Conservation (phyloP, 2,797 vertebrate species). For the Babyrousa celebensis region DNA sequence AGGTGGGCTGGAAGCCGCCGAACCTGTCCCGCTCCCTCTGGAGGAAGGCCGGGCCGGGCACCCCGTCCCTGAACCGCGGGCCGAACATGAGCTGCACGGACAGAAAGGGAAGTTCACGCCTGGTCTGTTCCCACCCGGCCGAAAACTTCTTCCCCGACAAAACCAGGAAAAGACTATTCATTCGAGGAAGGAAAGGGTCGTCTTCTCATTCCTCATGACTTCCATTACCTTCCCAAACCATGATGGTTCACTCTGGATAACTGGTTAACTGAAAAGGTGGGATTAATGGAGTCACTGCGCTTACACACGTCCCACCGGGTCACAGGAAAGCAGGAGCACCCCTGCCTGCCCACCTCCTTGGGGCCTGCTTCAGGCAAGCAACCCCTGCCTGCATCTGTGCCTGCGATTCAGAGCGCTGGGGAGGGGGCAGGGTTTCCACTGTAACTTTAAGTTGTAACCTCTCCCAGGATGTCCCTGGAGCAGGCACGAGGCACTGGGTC, state of each 20-base stretch:
- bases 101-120: background rate
- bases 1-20: slow-evolving; percentile 96
- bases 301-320: background rate
- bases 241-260: background rate
- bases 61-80: slow-evolving; percentile 93
- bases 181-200: background rate
- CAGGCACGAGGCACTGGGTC: background rate
- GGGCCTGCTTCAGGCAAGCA: background rate
- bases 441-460: background rate
- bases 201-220: background rate
- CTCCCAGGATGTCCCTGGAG: background rate
- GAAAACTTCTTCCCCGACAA: background rate
- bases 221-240: background rate
- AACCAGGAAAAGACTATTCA: background rate
- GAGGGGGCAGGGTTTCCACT: background rate
- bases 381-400: too few relatives aligned
- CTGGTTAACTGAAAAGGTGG: background rate
- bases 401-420: background rate
- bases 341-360: background rate
- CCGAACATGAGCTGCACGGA: slow-evolving; percentile 93
- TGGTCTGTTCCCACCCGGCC: background rate
- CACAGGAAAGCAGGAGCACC: background rate
- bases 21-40: slow-evolving; percentile 94
- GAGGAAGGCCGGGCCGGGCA: slow-evolving; percentile 92
- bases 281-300: background rate